phyloP scores from a whole-genome alignment of 2,797 vertebrate genomes.

The Rousettus madagascariensis region DNA sequence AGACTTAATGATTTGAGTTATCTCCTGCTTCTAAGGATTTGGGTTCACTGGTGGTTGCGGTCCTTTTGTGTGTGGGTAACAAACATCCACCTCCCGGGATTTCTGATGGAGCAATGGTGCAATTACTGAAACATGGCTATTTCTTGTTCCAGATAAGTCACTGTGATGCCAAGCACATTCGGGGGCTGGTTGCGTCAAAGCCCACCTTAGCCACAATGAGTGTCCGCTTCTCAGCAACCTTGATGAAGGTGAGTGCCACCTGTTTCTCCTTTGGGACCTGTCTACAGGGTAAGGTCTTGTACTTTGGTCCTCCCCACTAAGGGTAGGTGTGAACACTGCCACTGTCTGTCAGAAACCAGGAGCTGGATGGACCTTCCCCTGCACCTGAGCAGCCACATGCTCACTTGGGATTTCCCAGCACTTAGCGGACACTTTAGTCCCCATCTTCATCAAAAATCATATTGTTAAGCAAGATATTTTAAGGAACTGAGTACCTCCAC shows the following conservation, averaged over 20 bases:
- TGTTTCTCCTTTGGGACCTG: neutral
- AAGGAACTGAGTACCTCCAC: neutral
- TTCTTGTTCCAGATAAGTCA: slow-evolving; percentile 89
- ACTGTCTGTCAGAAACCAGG: neutral
- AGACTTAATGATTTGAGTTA: neutral
- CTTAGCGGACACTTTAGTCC: neutral
- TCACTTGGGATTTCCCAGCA: neutral
- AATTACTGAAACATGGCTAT: neutral
- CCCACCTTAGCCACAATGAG: slow-evolving; percentile 92
- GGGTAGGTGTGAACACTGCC: neutral
- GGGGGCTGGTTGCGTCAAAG: slow-evolving; percentile 91
- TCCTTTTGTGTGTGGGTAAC: neutral
- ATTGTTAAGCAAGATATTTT: neutral
- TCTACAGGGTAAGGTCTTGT: neutral
- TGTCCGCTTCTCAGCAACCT: slow-evolving; percentile 89
- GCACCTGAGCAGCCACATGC: too few species aligned
- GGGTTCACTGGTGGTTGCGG: neutral
- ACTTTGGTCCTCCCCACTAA: neutral
- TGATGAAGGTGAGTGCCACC: slow-evolving; percentile 90
- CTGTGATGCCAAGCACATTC: slow-evolving; percentile 91
- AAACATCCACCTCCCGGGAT: neutral
- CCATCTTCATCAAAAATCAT: neutral
- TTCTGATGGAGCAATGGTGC: neutral
- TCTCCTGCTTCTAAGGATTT: neutral
- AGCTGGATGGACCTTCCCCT: too few species aligned